Evolutionary conservation across 2,113 vertebrate species (phyloP).

Genomic region (Sprattus sprattus): DNA sequence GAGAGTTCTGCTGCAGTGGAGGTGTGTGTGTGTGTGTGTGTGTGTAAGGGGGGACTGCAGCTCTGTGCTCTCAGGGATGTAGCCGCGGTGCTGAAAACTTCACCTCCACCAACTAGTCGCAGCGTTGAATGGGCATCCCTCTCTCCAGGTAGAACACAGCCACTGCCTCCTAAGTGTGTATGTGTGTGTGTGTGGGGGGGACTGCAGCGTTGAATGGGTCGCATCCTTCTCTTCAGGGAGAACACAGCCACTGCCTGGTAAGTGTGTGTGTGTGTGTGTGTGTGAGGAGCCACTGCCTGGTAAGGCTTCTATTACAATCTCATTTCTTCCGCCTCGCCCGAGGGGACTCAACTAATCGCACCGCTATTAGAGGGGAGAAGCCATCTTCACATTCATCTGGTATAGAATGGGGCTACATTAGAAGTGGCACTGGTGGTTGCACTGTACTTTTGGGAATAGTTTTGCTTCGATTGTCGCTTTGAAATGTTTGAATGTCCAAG

Average conservation of each 20-base stretch:
- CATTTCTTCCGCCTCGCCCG: background rate
- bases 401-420: background rate
- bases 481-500: background rate
- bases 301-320: background rate
- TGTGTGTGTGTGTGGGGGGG: no score
- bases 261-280: no score
- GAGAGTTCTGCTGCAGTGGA: slow-evolving; percentile 14
- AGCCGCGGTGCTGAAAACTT: background rate
- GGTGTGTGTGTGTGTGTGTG: slow-evolving; percentile 12
- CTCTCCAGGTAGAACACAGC: background rate
- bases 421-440: background rate
- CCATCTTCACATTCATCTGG: background rate
- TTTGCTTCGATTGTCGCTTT: background rate
- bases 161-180: no score
- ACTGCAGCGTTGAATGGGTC: background rate
- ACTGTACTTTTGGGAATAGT: background rate
- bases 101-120: background rate
- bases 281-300: background rate
- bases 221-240: background rate
- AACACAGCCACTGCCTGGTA: background rate
- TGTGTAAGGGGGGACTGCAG: slow-evolving; percentile 1
- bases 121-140: background rate
- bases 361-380: no score
- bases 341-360: background rate
- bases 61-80: slow-evolving; percentile 3